Conservation (phyloP, 2,797 vertebrate genomes). For the Heteromormyrus szaboi region DNA sequence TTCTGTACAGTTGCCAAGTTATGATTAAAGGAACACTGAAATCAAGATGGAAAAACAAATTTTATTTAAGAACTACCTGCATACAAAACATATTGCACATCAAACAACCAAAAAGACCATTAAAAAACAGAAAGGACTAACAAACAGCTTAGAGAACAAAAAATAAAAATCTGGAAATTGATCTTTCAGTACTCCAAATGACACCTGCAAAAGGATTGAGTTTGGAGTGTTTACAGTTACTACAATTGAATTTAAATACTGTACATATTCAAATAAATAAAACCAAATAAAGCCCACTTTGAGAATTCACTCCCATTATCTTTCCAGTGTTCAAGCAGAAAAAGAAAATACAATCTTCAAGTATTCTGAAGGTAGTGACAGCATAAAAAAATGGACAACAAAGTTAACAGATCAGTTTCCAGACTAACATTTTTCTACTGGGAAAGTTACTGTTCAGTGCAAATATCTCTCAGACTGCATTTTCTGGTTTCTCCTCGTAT, state of each 20-base stretch:
- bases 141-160: slow-evolving; percentile 84
- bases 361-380: slow-evolving; percentile 72
- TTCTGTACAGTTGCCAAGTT: background rate
- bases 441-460: slow-evolving; percentile 94
- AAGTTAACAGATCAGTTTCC: slow-evolving; percentile 84
- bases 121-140: slow-evolving; percentile 71
- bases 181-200: slow-evolving; percentile 94
- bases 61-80: slow-evolving; percentile 99
- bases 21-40: slow-evolving; percentile 23
- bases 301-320: slow-evolving; percentile 86
- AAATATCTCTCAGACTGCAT: slow-evolving; percentile 87
- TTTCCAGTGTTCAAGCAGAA: slow-evolving; percentile 77
- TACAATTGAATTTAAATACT: slow-evolving; percentile 96
- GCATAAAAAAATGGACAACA: slow-evolving; percentile 61
- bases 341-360: slow-evolving; percentile 72
- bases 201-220: slow-evolving; percentile 75
- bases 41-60: slow-evolving; percentile 95
- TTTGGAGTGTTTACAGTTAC: slow-evolving; percentile 94
- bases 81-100: slow-evolving; percentile 99
- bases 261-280: slow-evolving; percentile 99
- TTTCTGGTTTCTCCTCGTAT: slow-evolving; percentile 80
- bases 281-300: slow-evolving; percentile 86
- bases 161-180: slow-evolving; percentile 81
- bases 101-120: slow-evolving; percentile 93
- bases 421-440: slow-evolving; percentile 81